phyloP scores from a whole-genome alignment of 2,113 vertebrate species.

The Scalopus aquaticus region DNA sequence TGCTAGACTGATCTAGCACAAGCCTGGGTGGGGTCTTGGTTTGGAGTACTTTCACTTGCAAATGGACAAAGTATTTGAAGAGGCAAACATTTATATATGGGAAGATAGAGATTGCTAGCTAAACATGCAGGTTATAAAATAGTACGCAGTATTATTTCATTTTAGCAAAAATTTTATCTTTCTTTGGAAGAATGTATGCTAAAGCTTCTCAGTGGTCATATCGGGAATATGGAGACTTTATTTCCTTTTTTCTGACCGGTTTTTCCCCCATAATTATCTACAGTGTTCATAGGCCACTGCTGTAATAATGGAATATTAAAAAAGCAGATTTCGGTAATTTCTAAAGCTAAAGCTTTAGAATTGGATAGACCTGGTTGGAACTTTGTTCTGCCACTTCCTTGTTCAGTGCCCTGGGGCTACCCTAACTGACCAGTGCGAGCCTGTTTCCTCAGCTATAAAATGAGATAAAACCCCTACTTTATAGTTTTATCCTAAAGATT shows the following conservation, averaged over 20 bases:
- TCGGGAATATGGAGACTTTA: not conserved
- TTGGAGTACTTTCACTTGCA: not conserved
- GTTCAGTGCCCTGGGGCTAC: not conserved
- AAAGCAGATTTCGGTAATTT: not conserved
- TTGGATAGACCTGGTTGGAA: not conserved
- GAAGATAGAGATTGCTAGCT: not conserved
- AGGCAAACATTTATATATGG: not conserved
- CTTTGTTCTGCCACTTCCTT: not conserved
- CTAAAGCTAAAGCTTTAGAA: not conserved
- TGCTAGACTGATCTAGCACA: not conserved
- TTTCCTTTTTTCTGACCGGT: conserved; percentile 51
- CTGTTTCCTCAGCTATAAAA: not conserved
- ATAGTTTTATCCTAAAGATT: not conserved
- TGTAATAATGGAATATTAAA: not conserved
- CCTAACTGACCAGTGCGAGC: not conserved
- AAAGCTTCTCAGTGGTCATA: not conserved
- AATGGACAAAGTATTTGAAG: not conserved
- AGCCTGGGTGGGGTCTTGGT: not conserved
- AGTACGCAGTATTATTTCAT: not conserved
- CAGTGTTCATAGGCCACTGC: not conserved
- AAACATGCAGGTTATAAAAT: not conserved
- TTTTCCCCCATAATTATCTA: not conserved
- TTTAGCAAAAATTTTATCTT: not conserved
- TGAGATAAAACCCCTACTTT: not conserved
- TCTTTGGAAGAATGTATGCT: not conserved